Conservation (phyloP, 1,140 invertebrate genomes). For the Cardiocondyla obscurior region DNA sequence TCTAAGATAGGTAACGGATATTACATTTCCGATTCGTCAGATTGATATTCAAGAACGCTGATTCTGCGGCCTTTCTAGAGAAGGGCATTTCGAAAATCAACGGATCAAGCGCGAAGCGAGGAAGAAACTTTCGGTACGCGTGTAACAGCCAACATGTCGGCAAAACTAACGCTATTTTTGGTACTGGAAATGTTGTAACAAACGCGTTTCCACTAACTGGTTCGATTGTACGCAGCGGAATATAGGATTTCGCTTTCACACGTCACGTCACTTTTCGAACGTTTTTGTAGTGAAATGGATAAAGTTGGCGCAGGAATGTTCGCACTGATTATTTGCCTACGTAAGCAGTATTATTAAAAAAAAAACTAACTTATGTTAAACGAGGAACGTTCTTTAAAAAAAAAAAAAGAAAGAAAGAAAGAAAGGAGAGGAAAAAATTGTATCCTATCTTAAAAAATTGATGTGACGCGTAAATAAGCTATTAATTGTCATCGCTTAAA, state of each 20-base stretch:
- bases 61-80: background rate
- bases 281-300: background rate
- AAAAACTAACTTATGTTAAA: background rate
- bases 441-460: too few species aligned
- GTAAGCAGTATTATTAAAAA: background rate
- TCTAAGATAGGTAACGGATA: slow-evolving; percentile 67
- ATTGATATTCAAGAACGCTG: slow-evolving; percentile 65
- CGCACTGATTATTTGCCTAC: background rate
- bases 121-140: slow-evolving; percentile 15
- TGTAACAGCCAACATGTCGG: slow-evolving; percentile 3
- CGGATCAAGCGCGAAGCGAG: background rate
- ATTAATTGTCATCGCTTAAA: too few species aligned
- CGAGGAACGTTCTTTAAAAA: background rate
- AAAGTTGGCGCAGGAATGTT: background rate
- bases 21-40: slow-evolving; percentile 65
- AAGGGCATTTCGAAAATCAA: slow-evolving; percentile 46
- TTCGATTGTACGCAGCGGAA: background rate
- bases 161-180: slow-evolving; percentile 30
- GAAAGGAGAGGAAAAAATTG: too few species aligned
- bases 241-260: slow-evolving; percentile 28
- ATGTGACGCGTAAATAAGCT: too few species aligned
- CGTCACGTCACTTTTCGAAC: background rate
- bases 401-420: slow-evolving; percentile 1
- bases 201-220: slow-evolving; percentile 18
- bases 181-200: background rate